These are phyloP conservation scores for Operophtera brumata DNA, from an alignment of 2,888 invertebrate species.

Conservation along the genomic window DNA sequence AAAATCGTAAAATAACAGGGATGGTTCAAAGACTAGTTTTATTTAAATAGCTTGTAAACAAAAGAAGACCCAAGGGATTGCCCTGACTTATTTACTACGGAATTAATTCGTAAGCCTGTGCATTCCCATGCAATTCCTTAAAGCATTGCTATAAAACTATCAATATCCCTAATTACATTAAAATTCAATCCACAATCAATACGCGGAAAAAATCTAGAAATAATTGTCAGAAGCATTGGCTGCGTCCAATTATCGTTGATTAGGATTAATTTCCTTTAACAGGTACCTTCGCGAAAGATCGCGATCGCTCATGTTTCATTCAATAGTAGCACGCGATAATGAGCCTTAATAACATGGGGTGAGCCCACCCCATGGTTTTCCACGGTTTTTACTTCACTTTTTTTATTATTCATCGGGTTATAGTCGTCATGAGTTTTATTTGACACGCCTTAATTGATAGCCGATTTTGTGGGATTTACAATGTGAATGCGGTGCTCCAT, in stretches of 20 bases:
- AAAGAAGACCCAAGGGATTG: background rate
- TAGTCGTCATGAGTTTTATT: slow-evolving; percentile 40
- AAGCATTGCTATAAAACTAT: background rate
- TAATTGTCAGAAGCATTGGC: slow-evolving; percentile 24
- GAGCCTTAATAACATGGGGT: slow-evolving; percentile 52
- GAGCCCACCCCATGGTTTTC: slow-evolving; percentile 32
- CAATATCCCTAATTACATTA: slow-evolving; percentile 4
- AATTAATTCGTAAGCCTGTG: background rate
- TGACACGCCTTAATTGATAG: slow-evolving; percentile 42
- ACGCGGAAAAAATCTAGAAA: slow-evolving; percentile 14
- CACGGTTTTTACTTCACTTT: slow-evolving; percentile 30
- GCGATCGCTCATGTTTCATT: slow-evolving; percentile 69
- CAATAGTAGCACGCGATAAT: slow-evolving; percentile 59
- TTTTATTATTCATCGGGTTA: slow-evolving; percentile 41
- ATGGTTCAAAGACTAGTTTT: too few species aligned
- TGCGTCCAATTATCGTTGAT: slow-evolving; percentile 53
- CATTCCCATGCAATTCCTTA: background rate
- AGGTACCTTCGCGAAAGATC: slow-evolving; percentile 54
- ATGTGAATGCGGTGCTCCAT: slow-evolving; percentile 11
- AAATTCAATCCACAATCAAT: slow-evolving; percentile 6
- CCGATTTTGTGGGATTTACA: slow-evolving; percentile 23
- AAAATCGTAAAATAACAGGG: too few species aligned
- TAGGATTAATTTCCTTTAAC: slow-evolving; percentile 60
- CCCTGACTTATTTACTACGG: background rate
- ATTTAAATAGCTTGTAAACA: too few species aligned